Percentiles rank a stretch among this genome's conserved stretches.
These are phyloP conservation scores for Dexiosoma caninum DNA, from an alignment of 2,888 invertebrate genomes.

Conservation along the genomic window DNA sequence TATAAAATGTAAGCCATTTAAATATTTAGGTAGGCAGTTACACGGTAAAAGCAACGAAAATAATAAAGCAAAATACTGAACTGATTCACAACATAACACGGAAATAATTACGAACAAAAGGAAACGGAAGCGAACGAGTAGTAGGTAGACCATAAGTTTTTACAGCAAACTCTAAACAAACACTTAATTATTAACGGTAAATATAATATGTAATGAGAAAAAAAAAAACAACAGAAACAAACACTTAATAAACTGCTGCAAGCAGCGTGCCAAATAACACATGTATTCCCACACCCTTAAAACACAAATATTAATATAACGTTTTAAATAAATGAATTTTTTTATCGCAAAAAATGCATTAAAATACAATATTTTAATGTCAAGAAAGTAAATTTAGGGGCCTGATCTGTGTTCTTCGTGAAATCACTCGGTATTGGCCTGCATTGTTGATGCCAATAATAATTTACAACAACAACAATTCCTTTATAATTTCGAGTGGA, in stretches of 20 bases:
- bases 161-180: conserved; percentile 43
- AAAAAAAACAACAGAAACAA: not conserved
- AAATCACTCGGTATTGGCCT: no score
- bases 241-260: conserved; percentile 39
- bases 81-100: conserved; percentile 43
- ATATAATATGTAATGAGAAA: not conserved
- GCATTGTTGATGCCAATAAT: no score
- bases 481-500: no score
- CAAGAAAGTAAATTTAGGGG: not conserved
- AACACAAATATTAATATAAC: not conserved
- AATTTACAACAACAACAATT: no score
- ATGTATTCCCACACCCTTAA: not conserved
- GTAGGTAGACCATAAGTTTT: conserved; percentile 58
- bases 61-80: conserved; percentile 27
- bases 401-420: no score
- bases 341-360: not conserved
- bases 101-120: conserved; percentile 10
- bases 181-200: conserved; percentile 22
- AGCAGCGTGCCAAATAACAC: conserved; percentile 59
- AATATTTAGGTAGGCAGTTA: conserved; percentile 58
- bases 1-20: conserved; percentile 14
- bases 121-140: conserved; percentile 44
- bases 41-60: conserved; percentile 61
- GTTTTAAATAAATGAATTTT: conserved; percentile 6
- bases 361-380: not conserved